These are phyloP conservation scores for Drepana arcuata DNA, from an alignment of 1,140 invertebrate species.

Conservation along the genomic window DNA sequence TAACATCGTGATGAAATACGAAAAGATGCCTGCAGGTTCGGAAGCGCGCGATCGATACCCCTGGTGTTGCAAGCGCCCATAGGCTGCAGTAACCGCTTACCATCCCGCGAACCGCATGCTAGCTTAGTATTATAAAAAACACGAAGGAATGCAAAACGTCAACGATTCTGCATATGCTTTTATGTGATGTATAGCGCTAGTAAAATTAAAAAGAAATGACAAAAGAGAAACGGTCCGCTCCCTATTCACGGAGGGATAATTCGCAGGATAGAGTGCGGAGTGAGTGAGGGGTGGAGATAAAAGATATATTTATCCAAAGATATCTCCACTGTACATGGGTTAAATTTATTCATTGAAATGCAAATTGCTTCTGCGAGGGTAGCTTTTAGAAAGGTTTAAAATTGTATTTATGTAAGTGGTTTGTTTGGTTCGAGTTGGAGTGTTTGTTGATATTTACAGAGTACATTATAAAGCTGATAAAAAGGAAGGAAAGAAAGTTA, in stretches of 20 bases:
- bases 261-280: conserved; percentile 55
- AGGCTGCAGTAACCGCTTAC: neutral
- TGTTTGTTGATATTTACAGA: too few relatives aligned
- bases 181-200: neutral
- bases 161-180: neutral
- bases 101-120: neutral
- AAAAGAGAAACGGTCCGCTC: conserved; percentile 22
- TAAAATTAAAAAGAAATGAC: conserved; percentile 22
- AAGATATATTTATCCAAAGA: conserved; percentile 48
- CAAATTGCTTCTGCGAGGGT: too few relatives aligned
- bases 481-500: too few relatives aligned
- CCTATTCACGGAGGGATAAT: conserved; percentile 53
- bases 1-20: too few relatives aligned
- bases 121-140: neutral
- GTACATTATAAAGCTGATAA: too few relatives aligned
- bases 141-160: neutral
- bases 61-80: too few relatives aligned
- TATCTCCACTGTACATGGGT: conserved; percentile 25
- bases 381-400: too few relatives aligned
- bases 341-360: conserved; percentile 68
- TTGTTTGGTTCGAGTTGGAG: too few relatives aligned
- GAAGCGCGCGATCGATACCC: too few relatives aligned
- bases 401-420: too few relatives aligned
- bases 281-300: conserved; percentile 55
- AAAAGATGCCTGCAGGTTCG: too few relatives aligned